Evolutionary conservation across 2,113 vertebrate genomes (phyloP).

Genomic region (Cololabis saira): DNA sequence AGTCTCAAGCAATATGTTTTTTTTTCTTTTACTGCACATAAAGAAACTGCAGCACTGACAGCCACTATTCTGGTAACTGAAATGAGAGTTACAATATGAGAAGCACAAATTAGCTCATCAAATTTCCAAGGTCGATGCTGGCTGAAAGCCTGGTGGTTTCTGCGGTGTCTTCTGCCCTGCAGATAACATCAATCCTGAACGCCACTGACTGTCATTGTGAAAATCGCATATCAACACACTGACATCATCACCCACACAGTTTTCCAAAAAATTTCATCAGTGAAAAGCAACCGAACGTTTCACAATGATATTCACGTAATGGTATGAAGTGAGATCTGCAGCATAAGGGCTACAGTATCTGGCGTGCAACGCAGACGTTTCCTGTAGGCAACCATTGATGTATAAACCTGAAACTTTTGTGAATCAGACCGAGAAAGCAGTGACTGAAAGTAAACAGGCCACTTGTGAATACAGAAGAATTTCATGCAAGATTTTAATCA

Average conservation of each 20-base stretch:
- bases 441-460: constrained; percentile 14
- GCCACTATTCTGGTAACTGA: constrained; percentile 74
- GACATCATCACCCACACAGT: constrained; percentile 73
- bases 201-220: constrained; percentile 69
- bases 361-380: constrained; percentile 57
- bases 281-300: constrained; percentile 75
- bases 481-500: constrained; percentile 1
- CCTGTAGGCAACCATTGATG: constrained; percentile 66
- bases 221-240: constrained; percentile 66
- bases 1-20: constrained; percentile 2
- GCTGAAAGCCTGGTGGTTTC: constrained; percentile 76
- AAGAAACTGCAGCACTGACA: constrained; percentile 56
- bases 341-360: constrained; percentile 7
- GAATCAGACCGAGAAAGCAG: constrained; percentile 52
- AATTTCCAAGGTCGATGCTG: constrained; percentile 75
- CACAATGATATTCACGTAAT: constrained; percentile 44
- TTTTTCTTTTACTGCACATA: constrained; percentile 46
- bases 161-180: constrained; percentile 68
- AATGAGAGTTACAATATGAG: constrained; percentile 66
- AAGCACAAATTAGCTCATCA: constrained; percentile 67
- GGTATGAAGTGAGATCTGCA: constrained; percentile 27
- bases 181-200: constrained; percentile 62
- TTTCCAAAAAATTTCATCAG: constrained; percentile 69
- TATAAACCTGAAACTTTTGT: constrained; percentile 48
- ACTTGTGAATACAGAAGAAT: not conserved